Percentiles rank a stretch among this genome's conserved stretches.
Evolutionary conservation across 2,113 vertebrate species (phyloP).

Genomic region (Pelusios castaneus): DNA sequence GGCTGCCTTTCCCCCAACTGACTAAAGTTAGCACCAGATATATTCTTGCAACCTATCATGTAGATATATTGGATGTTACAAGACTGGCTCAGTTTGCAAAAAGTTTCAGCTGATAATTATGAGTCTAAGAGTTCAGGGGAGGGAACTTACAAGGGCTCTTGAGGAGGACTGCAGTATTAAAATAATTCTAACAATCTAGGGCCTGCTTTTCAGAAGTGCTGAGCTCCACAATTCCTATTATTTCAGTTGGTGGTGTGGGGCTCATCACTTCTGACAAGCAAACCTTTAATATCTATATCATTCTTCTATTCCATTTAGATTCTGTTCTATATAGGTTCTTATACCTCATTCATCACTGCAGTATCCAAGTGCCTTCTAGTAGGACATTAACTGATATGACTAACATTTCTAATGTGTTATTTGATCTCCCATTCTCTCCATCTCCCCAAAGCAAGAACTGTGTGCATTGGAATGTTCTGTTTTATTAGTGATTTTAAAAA

Average conservation of each 20-base stretch:
- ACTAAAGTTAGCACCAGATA: conserved; percentile 40
- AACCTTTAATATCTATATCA: neutral
- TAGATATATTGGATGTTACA: conserved; percentile 25
- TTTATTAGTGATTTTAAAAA: neutral
- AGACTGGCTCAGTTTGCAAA: conserved; percentile 9
- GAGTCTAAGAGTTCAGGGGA: neutral
- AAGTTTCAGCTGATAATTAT: conserved; percentile 31
- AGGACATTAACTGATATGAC: too few species aligned
- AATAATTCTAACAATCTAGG: neutral
- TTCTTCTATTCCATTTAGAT: neutral
- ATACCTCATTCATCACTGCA: neutral
- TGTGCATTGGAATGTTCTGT: neutral
- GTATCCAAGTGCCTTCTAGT: neutral
- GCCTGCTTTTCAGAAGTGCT: neutral
- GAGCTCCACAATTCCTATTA: neutral
- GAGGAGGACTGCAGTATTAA: rapidly evolving
- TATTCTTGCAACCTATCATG: conserved; percentile 37
- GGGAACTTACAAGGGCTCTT: rapidly evolving
- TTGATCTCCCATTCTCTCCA: neutral
- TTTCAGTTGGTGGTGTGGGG: neutral
- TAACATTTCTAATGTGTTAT: neutral
- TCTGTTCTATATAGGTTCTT: neutral
- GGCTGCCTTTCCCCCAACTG: conserved; percentile 35
- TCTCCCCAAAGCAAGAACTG: neutral
- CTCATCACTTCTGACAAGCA: neutral